phyloP scores from a whole-genome alignment of 2,888 invertebrate species.

The Trissolcus brochymenae region DNA sequence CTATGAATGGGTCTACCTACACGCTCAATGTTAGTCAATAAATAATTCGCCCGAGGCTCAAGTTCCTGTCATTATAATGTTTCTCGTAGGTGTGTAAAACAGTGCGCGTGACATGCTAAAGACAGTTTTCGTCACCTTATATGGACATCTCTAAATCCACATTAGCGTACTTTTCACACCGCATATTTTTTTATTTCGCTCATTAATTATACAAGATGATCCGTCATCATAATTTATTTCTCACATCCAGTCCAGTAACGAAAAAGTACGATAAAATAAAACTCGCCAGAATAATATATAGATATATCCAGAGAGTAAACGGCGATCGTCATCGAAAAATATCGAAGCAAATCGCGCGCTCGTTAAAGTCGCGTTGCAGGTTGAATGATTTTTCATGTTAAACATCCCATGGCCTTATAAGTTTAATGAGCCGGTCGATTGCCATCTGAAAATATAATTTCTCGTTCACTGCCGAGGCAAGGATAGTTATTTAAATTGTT shows the following conservation, averaged over 20 bases:
- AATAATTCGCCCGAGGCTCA: slow-evolving; percentile 64
- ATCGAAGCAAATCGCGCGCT: slow-evolving; percentile 16
- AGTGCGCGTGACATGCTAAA: slow-evolving; percentile 65
- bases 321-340: slow-evolving; percentile 10
- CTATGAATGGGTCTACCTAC: slow-evolving; percentile 73
- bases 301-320: background rate
- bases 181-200: slow-evolving; percentile 21
- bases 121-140: slow-evolving; percentile 71
- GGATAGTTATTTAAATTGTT: slow-evolving; percentile 18
- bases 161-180: slow-evolving; percentile 43
- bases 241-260: background rate
- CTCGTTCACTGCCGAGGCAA: slow-evolving; percentile 11
- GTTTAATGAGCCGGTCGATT: slow-evolving; percentile 31
- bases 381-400: slow-evolving; percentile 26
- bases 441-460: slow-evolving; percentile 3
- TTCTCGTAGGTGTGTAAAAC: slow-evolving; percentile 70
- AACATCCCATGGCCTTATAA: slow-evolving; percentile 19
- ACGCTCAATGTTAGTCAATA: slow-evolving; percentile 67
- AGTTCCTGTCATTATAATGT: slow-evolving; percentile 61
- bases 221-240: background rate
- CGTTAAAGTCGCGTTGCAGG: slow-evolving; percentile 8
- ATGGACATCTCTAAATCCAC: slow-evolving; percentile 63
- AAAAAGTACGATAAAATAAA: background rate
- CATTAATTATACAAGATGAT: slow-evolving; percentile 24
- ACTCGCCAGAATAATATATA: background rate